These are phyloP conservation scores for Ashinkailepas kermadecensis DNA, from an alignment of 2,888 invertebrate species.

Conservation along the genomic window DNA sequence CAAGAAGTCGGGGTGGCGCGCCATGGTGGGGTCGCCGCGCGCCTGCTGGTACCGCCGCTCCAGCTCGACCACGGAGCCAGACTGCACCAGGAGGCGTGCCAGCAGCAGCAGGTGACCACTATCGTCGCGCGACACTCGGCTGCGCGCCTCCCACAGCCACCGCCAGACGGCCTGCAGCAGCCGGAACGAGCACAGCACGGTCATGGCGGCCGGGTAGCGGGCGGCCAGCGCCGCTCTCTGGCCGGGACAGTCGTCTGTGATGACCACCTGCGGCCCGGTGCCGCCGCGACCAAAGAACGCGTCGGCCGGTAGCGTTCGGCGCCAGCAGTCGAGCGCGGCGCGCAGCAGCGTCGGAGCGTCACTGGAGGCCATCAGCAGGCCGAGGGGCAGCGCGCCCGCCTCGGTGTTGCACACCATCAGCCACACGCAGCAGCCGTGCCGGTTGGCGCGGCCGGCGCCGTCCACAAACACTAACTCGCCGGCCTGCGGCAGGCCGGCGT, in stretches of 20 bases:
- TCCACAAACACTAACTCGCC: slow-evolving; percentile 13
- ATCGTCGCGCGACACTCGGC: background rate
- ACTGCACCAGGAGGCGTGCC: background rate
- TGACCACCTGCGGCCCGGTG: slow-evolving; percentile 3
- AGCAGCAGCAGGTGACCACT: background rate
- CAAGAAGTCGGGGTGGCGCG: background rate
- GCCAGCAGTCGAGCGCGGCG: background rate
- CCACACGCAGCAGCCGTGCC: slow-evolving; percentile 11
- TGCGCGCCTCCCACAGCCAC: background rate
- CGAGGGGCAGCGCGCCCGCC: slow-evolving; percentile 11
- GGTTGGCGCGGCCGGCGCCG: background rate
- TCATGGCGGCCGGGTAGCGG: background rate
- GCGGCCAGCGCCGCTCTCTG: slow-evolving; percentile 4
- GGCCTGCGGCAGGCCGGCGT: slow-evolving; percentile 72
- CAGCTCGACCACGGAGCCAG: background rate
- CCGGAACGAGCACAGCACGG: slow-evolving; percentile 1
- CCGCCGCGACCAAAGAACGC: background rate
- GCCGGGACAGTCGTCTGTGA: background rate
- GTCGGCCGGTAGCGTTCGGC: background rate
- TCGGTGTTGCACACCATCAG: slow-evolving; percentile 1
- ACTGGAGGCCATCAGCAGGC: slow-evolving; percentile 4
- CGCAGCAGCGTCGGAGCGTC: background rate
- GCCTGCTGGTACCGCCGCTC: background rate
- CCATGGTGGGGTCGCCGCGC: background rate
- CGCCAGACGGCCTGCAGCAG: slow-evolving; percentile 17